Percentiles rank a stretch among this genome's conserved stretches.
phyloP scores from a whole-genome alignment of 2,113 vertebrate genomes.

The Strix uralensis region DNA sequence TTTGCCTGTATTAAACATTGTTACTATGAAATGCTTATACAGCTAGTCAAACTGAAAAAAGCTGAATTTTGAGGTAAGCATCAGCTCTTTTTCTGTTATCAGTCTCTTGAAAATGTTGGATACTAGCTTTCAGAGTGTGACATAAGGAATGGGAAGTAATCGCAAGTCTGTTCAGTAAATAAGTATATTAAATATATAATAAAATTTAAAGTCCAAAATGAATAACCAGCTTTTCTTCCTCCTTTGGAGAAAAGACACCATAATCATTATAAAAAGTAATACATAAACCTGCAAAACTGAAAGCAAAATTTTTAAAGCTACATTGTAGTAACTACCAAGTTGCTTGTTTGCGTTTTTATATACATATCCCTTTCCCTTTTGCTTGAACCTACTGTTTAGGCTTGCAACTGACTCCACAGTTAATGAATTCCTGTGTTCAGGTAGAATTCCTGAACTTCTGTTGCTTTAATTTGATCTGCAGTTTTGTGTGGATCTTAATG shows the following conservation, averaged over 20 bases:
- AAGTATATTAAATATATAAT: background rate
- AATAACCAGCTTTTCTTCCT: background rate
- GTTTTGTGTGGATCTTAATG: background rate
- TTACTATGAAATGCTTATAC: background rate
- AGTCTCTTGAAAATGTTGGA: background rate
- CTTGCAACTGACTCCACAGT: background rate
- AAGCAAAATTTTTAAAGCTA: background rate
- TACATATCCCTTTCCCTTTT: background rate
- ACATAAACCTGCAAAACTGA: background rate
- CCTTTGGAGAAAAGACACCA: background rate
- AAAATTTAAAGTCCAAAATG: background rate
- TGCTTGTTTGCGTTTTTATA: background rate
- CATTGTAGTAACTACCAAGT: background rate
- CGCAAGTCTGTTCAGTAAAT: background rate
- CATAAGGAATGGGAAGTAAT: background rate
- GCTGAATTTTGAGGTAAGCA: background rate
- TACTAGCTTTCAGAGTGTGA: background rate
- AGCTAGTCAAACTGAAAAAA: background rate
- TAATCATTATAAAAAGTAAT: background rate
- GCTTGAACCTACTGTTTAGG: background rate
- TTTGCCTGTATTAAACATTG: background rate
- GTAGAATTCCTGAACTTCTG: background rate
- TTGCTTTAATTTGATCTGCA: background rate
- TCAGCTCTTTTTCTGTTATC: background rate
- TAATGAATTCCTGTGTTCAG: background rate